These are phyloP conservation scores for Bombyx mori DNA, from an alignment of 1,140 invertebrate species.

Conservation along the genomic window DNA sequence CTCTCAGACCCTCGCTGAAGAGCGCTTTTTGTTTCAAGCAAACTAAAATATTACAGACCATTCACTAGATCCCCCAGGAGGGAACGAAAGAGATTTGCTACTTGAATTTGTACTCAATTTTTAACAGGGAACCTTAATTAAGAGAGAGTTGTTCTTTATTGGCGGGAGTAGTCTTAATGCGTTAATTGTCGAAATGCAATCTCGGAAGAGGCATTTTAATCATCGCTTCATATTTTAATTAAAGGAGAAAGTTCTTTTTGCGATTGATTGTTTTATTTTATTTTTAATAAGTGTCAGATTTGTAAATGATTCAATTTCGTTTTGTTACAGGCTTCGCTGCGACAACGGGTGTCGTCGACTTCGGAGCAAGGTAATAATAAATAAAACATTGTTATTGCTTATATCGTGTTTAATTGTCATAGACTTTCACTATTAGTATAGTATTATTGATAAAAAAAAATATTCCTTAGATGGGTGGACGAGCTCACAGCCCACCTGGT, in stretches of 20 bases:
- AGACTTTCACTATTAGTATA: too few relatives aligned
- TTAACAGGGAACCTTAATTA: conserved; percentile 69
- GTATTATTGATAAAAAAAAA: too few relatives aligned
- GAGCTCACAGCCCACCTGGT: too few relatives aligned
- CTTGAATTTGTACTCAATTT: conserved; percentile 71
- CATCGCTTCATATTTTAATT: conserved; percentile 46
- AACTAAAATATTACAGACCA: conserved; percentile 70
- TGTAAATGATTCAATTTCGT: conserved; percentile 12
- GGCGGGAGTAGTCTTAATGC: conserved; percentile 62
- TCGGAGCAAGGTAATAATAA: conserved; percentile 54
- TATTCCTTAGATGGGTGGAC: too few relatives aligned
- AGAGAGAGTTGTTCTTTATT: conserved; percentile 64
- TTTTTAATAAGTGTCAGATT: background rate
- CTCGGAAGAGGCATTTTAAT: conserved; percentile 57
- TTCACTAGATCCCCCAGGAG: conserved; percentile 55
- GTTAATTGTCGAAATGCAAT: conserved; percentile 71
- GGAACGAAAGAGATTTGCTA: conserved; percentile 47
- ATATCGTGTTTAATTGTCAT: too few relatives aligned
- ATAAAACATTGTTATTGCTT: too few relatives aligned
- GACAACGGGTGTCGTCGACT: conserved; percentile 58
- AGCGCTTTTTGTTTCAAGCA: conserved; percentile 60
- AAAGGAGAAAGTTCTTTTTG: conserved; percentile 5
- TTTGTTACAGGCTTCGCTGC: conserved; percentile 65
- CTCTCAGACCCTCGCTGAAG: conserved; percentile 35
- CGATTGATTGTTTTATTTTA: background rate